These are phyloP conservation scores for Columba janthina DNA, from an alignment of 2,113 vertebrate species.

Conservation along the genomic window DNA sequence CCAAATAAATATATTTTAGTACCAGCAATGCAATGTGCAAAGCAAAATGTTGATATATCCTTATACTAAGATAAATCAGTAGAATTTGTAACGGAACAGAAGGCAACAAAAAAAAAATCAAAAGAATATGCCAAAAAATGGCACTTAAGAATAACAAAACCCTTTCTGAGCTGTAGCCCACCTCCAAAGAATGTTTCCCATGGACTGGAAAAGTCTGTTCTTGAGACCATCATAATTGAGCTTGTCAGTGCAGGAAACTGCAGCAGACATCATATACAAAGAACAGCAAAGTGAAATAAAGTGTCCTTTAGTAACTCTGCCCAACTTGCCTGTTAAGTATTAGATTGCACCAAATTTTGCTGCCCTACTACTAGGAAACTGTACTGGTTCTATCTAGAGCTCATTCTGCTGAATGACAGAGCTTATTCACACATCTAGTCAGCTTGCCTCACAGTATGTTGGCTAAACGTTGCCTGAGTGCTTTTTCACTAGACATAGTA, in stretches of 20 bases:
- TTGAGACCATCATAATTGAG: slow-evolving; percentile 1
- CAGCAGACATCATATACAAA: background rate
- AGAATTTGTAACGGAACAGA: background rate
- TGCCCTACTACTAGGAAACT: background rate
- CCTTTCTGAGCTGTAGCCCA: background rate
- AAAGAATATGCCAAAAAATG: background rate
- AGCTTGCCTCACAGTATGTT: background rate
- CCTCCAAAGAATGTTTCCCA: background rate
- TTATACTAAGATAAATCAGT: background rate
- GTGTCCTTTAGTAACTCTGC: background rate
- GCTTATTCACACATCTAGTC: background rate
- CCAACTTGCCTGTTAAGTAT: background rate
- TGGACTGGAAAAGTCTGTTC: slow-evolving; percentile 30
- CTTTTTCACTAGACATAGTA: background rate
- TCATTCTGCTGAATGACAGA: background rate
- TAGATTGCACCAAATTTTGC: background rate
- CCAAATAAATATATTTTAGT: background rate
- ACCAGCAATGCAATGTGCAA: background rate
- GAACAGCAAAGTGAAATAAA: background rate
- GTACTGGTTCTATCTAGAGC: background rate
- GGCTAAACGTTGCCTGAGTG: background rate
- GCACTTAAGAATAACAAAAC: background rate
- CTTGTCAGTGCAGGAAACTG: slow-evolving; percentile 7
- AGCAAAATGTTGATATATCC: background rate
- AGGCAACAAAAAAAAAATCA: background rate